Evolutionary conservation across 2,888 invertebrate genomes (phyloP).

Genomic region (Chrysotoxum bicinctum): DNA sequence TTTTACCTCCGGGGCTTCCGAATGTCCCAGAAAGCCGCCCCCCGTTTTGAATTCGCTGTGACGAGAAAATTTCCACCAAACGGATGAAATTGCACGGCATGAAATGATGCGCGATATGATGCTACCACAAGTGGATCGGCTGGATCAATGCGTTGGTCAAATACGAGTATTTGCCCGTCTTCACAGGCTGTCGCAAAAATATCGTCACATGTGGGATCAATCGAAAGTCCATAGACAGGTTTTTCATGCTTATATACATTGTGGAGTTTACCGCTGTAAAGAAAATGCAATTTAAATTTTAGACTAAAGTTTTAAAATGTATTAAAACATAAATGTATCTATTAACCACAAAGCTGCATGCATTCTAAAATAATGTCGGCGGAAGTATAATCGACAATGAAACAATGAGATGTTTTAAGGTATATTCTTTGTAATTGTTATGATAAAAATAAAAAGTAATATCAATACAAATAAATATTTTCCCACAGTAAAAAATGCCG

Average conservation of each 20-base stretch:
- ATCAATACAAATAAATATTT: too few species aligned
- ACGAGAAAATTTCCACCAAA: slow-evolving; percentile 90
- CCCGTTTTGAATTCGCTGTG: slow-evolving; percentile 95
- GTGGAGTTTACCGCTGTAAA: slow-evolving; percentile 82
- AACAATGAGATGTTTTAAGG: too few species aligned
- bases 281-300: background rate
- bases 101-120: slow-evolving; percentile 90
- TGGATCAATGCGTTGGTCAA: slow-evolving; percentile 87
- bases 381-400: too few species aligned
- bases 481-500: too few species aligned
- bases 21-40: slow-evolving; percentile 94
- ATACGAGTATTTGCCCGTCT: slow-evolving; percentile 93
- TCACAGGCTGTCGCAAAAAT: slow-evolving; percentile 95
- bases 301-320: background rate
- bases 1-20: slow-evolving; percentile 90
- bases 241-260: slow-evolving; percentile 92
- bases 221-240: slow-evolving; percentile 94
- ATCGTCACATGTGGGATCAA: slow-evolving; percentile 92
- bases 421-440: too few species aligned
- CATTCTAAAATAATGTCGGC: too few species aligned
- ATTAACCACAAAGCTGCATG: too few species aligned
- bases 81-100: slow-evolving; percentile 97
- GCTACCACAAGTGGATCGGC: slow-evolving; percentile 80
- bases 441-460: too few species aligned
- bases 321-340: too few species aligned